A percentile compares a stretch with the other conserved stretches of the same genome.
These are phyloP conservation scores for Castor canadensis DNA, from an alignment of 2,113 vertebrate species.

Conservation along the genomic window DNA sequence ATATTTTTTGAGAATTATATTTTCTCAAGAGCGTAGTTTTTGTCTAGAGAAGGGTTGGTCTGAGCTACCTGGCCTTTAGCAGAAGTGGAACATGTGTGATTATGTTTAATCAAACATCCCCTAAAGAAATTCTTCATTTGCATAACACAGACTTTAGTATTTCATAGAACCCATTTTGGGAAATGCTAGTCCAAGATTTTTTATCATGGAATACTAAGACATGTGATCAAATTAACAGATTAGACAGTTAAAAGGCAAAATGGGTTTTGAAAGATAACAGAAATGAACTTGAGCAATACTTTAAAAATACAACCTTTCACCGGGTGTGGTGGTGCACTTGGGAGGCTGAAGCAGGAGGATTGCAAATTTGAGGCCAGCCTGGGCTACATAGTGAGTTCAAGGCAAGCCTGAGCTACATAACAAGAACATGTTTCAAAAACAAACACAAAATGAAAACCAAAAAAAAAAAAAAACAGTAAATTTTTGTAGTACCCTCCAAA, in stretches of 20 bases:
- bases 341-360: background rate
- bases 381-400: too few species aligned
- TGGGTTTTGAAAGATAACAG: constrained; percentile 30
- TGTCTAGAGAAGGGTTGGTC: background rate
- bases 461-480: background rate
- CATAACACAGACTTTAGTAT: constrained; percentile 5
- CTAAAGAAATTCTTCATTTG: constrained; percentile 30
- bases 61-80: background rate
- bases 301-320: constrained; percentile 18
- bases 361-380: too few species aligned
- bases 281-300: constrained; percentile 31
- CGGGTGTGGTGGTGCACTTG: background rate
- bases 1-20: background rate
- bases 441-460: background rate
- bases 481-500: background rate
- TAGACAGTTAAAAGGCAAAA: constrained; percentile 28
- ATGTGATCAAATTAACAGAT: constrained; percentile 35
- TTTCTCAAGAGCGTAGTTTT: constrained; percentile 14
- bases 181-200: constrained; percentile 37
- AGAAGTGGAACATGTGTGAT: background rate
- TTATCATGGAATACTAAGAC: constrained; percentile 12
- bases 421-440: too few species aligned
- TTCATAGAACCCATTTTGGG: constrained; percentile 26
- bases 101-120: constrained; percentile 20
- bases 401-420: too few species aligned